Evolutionary conservation across 2,797 vertebrate species (phyloP).

Genomic region (Halcyon leucocephala): DNA sequence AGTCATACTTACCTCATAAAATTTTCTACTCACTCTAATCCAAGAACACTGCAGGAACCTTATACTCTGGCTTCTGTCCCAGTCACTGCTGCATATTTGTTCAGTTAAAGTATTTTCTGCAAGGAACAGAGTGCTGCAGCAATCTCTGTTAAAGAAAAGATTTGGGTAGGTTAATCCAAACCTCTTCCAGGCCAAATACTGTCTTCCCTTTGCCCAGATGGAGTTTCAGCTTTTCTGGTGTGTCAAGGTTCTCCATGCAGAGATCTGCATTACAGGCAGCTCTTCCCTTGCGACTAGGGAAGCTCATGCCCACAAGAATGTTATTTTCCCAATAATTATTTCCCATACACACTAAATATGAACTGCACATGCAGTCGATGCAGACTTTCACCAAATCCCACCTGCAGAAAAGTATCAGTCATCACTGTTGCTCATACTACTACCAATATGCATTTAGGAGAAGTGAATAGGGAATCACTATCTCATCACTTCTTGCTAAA

Average conservation of each 20-base stretch:
- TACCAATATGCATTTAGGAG: neutral
- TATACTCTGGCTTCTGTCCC: constrained; percentile 5
- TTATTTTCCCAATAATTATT: neutral
- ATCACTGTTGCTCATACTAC: neutral
- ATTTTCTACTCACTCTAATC: neutral
- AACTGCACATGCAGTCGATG: neutral
- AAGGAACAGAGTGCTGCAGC: neutral
- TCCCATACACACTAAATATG: neutral
- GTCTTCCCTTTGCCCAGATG: neutral
- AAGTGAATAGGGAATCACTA: neutral
- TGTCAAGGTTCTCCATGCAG: neutral
- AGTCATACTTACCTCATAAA: neutral
- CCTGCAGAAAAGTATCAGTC: accelerated
- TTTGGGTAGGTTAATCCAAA: neutral
- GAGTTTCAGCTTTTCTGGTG: neutral
- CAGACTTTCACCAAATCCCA: neutral
- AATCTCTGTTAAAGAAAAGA: neutral
- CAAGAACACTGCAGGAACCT: neutral
- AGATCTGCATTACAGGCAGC: neutral
- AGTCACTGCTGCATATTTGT: neutral
- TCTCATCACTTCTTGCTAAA: neutral
- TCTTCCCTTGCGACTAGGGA: neutral
- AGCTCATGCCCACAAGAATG: neutral
- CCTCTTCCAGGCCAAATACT: neutral
- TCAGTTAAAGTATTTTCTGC: neutral